phyloP scores from a whole-genome alignment of 1,140 invertebrate species.

The Zaprionus ghesquierei region DNA sequence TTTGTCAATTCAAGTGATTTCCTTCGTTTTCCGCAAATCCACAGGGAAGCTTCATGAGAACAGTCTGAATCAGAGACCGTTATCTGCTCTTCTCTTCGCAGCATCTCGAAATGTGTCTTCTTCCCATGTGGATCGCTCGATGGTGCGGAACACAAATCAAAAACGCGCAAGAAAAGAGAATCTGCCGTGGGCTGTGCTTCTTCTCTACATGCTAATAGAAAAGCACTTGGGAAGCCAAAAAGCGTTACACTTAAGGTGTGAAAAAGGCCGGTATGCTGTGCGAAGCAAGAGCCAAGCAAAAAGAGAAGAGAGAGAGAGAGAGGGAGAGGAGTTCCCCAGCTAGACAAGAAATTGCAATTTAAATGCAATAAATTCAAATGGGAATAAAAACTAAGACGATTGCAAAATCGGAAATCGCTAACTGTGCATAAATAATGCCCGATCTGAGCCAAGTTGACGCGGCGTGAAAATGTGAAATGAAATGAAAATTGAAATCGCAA shows the following conservation, averaged over 20 bases:
- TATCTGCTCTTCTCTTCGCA: conserved; percentile 10
- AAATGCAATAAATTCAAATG: conserved; percentile 74
- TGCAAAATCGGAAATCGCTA: conserved; percentile 11
- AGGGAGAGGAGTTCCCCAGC: conserved; percentile 6
- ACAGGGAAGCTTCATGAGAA: conserved; percentile 22
- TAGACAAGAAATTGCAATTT: conserved; percentile 79
- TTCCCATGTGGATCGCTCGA: conserved; percentile 63
- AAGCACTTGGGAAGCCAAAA: conserved; percentile 49
- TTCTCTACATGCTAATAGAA: conserved; percentile 64
- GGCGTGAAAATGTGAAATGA: conserved; percentile 61
- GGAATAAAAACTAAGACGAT: conserved; percentile 40
- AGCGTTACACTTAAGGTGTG: conserved; percentile 74
- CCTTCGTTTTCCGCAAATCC: conserved; percentile 15
- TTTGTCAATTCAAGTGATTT: background rate
- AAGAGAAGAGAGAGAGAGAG: background rate
- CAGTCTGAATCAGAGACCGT: conserved; percentile 37
- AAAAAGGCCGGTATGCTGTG: conserved; percentile 25
- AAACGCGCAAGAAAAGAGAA: conserved; percentile 30
- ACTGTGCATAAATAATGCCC: conserved; percentile 66
- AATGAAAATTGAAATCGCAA: conserved; percentile 77
- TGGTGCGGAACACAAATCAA: conserved; percentile 59
- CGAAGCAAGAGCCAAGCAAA: background rate
- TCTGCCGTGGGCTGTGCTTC: conserved; percentile 43
- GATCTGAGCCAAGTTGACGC: conserved; percentile 58
- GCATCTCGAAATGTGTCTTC: conserved; percentile 32